A percentile compares a stretch with the other conserved stretches of the same genome.
Evolutionary conservation across 2,797 vertebrate species (phyloP).

Genomic region (Enteromius argenteus): DNA sequence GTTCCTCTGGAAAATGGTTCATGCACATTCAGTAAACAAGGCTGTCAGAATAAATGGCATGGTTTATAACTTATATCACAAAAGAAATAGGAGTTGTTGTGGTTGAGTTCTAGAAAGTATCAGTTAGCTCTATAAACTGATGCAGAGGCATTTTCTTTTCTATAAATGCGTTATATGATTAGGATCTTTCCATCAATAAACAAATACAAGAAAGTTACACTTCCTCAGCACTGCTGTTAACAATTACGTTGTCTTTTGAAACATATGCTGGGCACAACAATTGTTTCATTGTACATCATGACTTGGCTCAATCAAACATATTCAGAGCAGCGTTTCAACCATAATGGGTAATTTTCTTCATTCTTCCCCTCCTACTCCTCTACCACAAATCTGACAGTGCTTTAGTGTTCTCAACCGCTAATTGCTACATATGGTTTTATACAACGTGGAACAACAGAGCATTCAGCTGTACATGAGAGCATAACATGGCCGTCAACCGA

Average conservation of each 20-base stretch:
- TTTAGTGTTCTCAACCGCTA: background rate
- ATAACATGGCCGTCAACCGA: constrained; percentile 15
- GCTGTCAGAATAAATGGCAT: background rate
- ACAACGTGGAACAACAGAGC: constrained; percentile 2
- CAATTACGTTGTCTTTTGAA: constrained; percentile 2
- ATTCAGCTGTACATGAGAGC: constrained; percentile 32
- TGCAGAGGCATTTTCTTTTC: background rate
- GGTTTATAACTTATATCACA: background rate
- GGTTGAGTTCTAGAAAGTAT: background rate
- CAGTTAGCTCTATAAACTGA: background rate
- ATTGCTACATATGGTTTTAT: constrained; percentile 31
- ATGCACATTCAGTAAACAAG: constrained; percentile 12
- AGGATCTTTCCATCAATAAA: constrained; percentile 23
- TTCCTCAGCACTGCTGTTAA: constrained; percentile 11
- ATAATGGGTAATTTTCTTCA: constrained; percentile 24
- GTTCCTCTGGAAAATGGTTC: background rate
- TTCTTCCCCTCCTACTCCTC: constrained; percentile 1
- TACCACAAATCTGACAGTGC: constrained; percentile 22
- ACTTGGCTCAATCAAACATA: background rate
- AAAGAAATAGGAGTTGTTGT: background rate
- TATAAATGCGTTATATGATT: background rate
- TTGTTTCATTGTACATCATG: constrained; percentile 18
- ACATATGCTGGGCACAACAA: background rate
- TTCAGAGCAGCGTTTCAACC: background rate
- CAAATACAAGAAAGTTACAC: constrained; percentile 9